phyloP scores from a whole-genome alignment of 64 coral and sea anemone species.

The Acropora tenuis region DNA sequence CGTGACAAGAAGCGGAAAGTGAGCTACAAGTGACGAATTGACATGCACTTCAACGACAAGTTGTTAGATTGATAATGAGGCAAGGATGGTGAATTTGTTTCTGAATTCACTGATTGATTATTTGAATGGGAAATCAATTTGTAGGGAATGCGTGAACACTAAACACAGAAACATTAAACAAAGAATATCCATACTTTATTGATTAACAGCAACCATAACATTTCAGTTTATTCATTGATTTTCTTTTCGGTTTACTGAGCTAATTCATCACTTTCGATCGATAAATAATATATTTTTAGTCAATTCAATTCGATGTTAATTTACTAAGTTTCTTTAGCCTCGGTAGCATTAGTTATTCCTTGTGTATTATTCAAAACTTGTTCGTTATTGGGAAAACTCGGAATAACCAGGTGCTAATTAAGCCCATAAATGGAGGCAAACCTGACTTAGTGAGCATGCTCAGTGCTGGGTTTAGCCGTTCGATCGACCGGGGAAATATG shows the following conservation, averaged over 20 bases:
- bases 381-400: constrained; percentile 33
- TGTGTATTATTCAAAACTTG: constrained; percentile 49
- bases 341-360: neutral
- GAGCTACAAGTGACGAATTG: too few species aligned
- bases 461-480: constrained; percentile 18
- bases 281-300: neutral
- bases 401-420: constrained; percentile 34
- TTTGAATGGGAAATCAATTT: too few species aligned
- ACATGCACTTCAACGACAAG: too few species aligned
- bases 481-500: constrained; percentile 39
- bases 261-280: neutral
- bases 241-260: neutral
- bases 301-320: constrained; percentile 17
- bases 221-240: too few species aligned
- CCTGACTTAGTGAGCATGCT: constrained; percentile 26
- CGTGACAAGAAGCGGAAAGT: too few species aligned
- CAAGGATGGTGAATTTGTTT: too few species aligned
- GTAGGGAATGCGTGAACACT: too few species aligned
- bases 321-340: neutral
- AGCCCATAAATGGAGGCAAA: constrained; percentile 39
- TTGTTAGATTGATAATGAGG: too few species aligned
- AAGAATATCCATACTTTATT: too few species aligned
- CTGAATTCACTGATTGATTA: too few species aligned
- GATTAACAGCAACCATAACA: too few species aligned
- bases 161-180: too few species aligned